Conservation (phyloP, 1,140 invertebrate species). For the Paracyclopina nana region DNA sequence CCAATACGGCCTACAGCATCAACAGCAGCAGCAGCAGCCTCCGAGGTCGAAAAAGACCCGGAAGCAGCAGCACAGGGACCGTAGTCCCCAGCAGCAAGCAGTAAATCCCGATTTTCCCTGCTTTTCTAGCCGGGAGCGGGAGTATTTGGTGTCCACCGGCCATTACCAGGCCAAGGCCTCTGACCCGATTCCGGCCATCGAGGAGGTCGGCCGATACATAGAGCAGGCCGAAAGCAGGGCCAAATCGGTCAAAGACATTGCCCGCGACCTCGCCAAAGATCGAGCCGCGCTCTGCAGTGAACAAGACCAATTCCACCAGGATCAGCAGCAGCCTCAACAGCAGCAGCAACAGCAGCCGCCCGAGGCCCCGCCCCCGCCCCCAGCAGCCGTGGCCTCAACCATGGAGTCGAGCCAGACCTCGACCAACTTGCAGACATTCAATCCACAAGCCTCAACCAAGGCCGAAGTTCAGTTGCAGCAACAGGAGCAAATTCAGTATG, state of each 20-base stretch:
- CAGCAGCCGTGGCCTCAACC: not conserved
- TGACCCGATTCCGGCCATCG: no score
- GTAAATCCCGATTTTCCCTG: no score
- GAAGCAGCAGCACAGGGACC: no score
- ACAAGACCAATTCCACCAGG: conserved; percentile 1
- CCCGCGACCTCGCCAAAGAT: no score
- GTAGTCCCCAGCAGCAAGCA: no score
- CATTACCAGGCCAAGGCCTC: no score
- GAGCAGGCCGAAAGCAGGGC: no score
- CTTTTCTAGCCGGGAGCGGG: no score
- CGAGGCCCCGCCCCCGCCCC: not conserved
- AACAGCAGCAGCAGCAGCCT: conserved; percentile 13
- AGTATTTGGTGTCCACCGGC: no score
- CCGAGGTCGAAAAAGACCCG: not conserved
- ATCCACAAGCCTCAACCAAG: not conserved
- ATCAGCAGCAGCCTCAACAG: conserved; percentile 1
- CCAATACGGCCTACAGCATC: not conserved
- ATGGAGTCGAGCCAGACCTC: not conserved
- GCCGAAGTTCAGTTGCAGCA: not conserved
- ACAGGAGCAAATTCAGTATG: conserved; percentile 15
- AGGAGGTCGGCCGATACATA: no score
- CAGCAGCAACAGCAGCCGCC: not conserved
- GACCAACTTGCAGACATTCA: not conserved
- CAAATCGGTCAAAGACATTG: no score
- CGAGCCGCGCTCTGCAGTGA: no score